Base-by-base conservation (phyloP, 1,140 invertebrate species). In the Periplaneta americana region DNA sequence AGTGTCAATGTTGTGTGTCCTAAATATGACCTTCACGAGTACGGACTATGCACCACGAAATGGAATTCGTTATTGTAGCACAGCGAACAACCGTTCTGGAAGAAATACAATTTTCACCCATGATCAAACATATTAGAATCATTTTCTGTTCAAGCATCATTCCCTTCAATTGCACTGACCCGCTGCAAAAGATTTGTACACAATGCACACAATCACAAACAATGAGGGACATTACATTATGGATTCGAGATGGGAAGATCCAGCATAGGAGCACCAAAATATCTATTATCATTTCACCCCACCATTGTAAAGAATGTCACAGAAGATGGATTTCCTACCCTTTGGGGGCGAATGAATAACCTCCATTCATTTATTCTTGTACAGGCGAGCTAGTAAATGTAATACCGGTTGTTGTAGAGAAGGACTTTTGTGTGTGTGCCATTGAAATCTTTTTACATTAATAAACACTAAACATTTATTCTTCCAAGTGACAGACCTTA, bases 391-490 rank as follows among this genome's bases (percentile, higher is more conserved):
- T n/a, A 57, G 48, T 10, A n/a, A 57, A 57, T 57, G 48, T n/a
- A 57, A 57, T 57, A 57, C 48, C 48, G 22, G 48, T 57, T 57
- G 48, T 57, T 48, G 22, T 48, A 48, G 39, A 48, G 22, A 3
- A n/a, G 48, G 28, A n/a, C 48, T 57, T 48, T 57, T 57, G 48
- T 57, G 48, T 57, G 48, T 57, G 18, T 57, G 48, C 15, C 22
- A n/a, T 57, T 57, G 48, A 57, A 57, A 57, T 57, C 34, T 76
- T 36, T 76, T 76, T 76, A 76, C 75, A 76, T 76, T 76, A 76
- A 76, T 76, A 76, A 76, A 76, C 75, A 76, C 75, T 76, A 76
- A 76, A 76, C 75, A 76, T 76, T 76, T 76, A 76, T 76, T 76
- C 34, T 76, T 76, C 75, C 34, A 34, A 34, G 33, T 76, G 75